Percentiles rank a stretch among this genome's conserved stretches.
Conservation (phyloP, 2,797 vertebrate genomes). For the Pristis pectinata region DNA sequence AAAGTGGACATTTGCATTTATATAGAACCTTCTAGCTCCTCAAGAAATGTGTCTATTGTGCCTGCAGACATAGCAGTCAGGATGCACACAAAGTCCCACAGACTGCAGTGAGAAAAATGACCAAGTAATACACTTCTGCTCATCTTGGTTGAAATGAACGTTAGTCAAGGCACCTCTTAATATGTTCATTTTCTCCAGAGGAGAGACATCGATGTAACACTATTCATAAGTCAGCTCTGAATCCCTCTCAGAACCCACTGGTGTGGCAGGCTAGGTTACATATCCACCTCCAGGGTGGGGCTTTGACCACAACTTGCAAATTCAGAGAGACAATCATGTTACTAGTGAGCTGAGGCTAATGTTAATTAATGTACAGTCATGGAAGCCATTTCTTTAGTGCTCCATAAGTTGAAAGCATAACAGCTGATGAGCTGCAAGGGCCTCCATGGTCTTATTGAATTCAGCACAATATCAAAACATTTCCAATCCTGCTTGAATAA, state of each 20-base stretch:
- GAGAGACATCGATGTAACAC: background rate
- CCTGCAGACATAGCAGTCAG: background rate
- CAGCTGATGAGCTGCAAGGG: background rate
- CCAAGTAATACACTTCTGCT: background rate
- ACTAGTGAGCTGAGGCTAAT: background rate
- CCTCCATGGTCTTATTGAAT: background rate
- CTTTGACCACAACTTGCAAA: background rate
- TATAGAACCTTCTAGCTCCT: background rate
- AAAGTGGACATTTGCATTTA: background rate
- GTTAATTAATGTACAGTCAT: too few relatives aligned
- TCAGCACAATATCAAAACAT: background rate
- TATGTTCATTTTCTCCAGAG: background rate
- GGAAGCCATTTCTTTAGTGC: background rate
- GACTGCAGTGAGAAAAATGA: background rate
- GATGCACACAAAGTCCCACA: background rate
- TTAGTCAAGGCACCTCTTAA: background rate
- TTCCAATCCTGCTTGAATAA: background rate
- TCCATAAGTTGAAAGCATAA: background rate
- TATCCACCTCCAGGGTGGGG: background rate
- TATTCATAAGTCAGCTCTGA: background rate
- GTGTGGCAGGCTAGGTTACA: background rate
- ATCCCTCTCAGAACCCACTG: background rate
- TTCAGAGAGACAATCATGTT: background rate
- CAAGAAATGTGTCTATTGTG: background rate
- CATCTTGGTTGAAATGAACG: background rate